These are phyloP conservation scores for Pterocles burchelli DNA, from an alignment of 2,113 vertebrate genomes.

Conservation along the genomic window DNA sequence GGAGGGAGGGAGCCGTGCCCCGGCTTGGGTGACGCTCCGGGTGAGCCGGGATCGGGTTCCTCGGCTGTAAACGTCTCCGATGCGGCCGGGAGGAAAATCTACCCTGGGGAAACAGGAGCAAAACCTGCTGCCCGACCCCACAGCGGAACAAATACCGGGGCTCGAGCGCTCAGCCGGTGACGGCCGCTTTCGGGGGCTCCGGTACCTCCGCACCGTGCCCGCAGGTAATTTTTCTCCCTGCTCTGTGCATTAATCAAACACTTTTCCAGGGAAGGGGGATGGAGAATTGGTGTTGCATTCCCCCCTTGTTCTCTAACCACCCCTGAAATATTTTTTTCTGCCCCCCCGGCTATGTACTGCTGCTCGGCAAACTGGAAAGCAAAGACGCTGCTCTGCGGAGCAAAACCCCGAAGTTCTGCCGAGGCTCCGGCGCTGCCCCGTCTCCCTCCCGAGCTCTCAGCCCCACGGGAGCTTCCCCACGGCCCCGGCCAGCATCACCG, in stretches of 20 bases:
- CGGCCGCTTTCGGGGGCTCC: rapidly evolving
- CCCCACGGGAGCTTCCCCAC: too few relatives aligned
- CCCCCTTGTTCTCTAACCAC: background rate
- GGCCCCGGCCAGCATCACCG: too few relatives aligned
- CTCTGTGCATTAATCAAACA: background rate
- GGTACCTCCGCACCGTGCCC: background rate
- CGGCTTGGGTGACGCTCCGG: background rate
- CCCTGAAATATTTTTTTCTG: background rate
- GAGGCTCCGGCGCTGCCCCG: background rate
- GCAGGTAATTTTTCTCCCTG: rapidly evolving
- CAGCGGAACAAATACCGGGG: rapidly evolving
- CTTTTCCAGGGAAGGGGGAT: background rate
- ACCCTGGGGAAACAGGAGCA: background rate
- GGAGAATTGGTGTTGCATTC: rapidly evolving
- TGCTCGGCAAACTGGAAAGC: background rate
- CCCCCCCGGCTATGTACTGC: background rate
- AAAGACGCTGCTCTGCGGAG: rapidly evolving
- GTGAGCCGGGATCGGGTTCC: conserved; percentile 28
- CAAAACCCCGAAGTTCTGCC: rapidly evolving
- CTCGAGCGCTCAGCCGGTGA: rapidly evolving
- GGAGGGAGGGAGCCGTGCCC: background rate
- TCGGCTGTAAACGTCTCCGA: background rate
- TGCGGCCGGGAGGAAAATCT: background rate
- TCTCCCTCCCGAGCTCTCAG: background rate
- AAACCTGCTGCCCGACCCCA: rapidly evolving